These are phyloP conservation scores for Drepanosiphum platanoidis DNA, from an alignment of 2,888 invertebrate genomes.

Conservation along the genomic window DNA sequence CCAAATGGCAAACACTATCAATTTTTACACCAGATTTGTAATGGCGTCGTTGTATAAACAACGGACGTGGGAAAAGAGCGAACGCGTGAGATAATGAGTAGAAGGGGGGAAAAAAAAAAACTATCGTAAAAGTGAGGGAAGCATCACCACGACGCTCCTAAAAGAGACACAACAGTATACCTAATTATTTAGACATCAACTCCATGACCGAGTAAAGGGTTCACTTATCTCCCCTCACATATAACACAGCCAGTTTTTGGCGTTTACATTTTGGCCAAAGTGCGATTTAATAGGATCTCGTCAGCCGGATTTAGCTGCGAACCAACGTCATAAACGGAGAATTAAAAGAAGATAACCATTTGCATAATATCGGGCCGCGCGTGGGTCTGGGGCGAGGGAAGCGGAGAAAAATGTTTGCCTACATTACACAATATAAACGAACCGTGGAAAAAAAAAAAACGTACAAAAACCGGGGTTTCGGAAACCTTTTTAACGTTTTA, in stretches of 20 bases:
- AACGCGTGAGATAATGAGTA: not conserved
- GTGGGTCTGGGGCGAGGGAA: not conserved
- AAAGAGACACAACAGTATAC: slow-evolving; percentile 57
- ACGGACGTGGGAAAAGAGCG: slow-evolving; percentile 24
- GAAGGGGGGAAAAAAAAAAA: slow-evolving; percentile 12
- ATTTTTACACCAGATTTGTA: slow-evolving; percentile 57
- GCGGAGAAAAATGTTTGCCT: slow-evolving; percentile 34
- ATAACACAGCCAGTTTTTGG: slow-evolving; percentile 55
- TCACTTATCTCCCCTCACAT: slow-evolving; percentile 60
- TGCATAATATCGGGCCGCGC: slow-evolving; percentile 60
- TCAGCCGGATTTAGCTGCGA: slow-evolving; percentile 54
- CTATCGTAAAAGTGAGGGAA: slow-evolving; percentile 35
- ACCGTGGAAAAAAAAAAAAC: slow-evolving; percentile 23
- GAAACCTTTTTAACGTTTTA: slow-evolving; percentile 31
- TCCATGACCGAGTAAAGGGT: slow-evolving; percentile 56
- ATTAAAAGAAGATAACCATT: slow-evolving; percentile 61
- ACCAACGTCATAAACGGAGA: slow-evolving; percentile 57
- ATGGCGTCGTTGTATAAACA: slow-evolving; percentile 51
- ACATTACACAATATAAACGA: slow-evolving; percentile 21
- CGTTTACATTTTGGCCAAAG: slow-evolving; percentile 61
- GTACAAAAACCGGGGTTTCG: not conserved
- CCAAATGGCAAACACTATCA: slow-evolving; percentile 58
- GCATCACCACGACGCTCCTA: not conserved
- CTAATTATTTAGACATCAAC: slow-evolving; percentile 62
- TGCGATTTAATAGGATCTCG: slow-evolving; percentile 61